Evolutionary conservation across 2,888 invertebrate genomes (phyloP), one percentile per base, ranked within the genome.

Genomic region (Hyposoter didymator): DNA sequence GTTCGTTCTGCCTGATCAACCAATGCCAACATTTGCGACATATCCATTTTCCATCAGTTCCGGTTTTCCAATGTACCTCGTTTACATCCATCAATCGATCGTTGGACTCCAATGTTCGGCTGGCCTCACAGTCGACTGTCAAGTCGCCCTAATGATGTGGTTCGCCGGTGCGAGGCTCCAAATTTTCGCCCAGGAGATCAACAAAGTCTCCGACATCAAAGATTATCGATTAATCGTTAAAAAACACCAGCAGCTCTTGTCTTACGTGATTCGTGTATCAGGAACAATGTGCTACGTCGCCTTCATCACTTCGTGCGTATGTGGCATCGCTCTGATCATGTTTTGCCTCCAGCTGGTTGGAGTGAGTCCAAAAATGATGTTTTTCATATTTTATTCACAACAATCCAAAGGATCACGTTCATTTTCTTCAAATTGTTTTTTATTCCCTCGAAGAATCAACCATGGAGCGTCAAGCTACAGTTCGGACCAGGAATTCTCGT

Each of bases 91-190:
- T 52, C 85, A 87, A 55, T 49, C 76, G 5, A 12, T 87, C 12
- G 82, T 78, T 28, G 82, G 78, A 0, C 55, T 87, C 12, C 78
- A 83, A 22, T 78, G 62, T 22, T 72, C 82, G 10, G 79, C 89
- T 5, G 87, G 84, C 14, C 81, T 89, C 12, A 81, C 87, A 4
- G 62, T 88, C 1, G 90, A 91, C 70, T 87, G 88, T 78, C 88
- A 88, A 28, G 73, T 88, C 8, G 89, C 88, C 10, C 7, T 89
- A 2, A 66, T 89, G 8, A 43, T 91, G 35, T 91, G 90, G 91
- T 91, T 87, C 67, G 69, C 84, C 0, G 82, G 87, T 17, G 87
- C 88, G 0, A 90, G 88, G 78, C 86, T 90, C 62, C 84, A 89
- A 69, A 74, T 89, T 7, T 39, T 90, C 3, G 32, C 74, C 7